Conservation (phyloP, 2,888 invertebrate genomes). For the Ennomos fuscantarius region DNA sequence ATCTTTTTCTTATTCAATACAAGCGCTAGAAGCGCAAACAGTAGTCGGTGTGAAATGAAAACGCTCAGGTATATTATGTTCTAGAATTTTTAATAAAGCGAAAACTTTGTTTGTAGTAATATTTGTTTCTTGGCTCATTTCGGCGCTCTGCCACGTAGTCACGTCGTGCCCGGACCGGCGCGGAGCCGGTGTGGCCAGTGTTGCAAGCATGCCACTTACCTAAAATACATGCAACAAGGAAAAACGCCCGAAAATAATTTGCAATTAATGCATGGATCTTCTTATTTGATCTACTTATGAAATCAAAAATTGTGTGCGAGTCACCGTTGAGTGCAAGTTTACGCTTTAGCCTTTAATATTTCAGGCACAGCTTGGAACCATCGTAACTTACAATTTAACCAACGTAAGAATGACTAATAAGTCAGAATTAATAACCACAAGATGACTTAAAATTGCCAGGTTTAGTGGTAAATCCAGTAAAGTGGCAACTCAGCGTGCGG, state of each 20-base stretch:
- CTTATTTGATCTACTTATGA: too few species aligned
- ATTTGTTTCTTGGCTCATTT: conserved; percentile 65
- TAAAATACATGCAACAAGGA: background rate
- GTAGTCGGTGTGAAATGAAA: conserved; percentile 37
- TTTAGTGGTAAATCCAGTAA: conserved; percentile 17
- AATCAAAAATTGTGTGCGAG: too few species aligned
- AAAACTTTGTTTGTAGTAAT: conserved; percentile 65
- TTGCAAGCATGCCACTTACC: background rate
- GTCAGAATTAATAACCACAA: conserved; percentile 5
- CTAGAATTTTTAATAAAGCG: conserved; percentile 62
- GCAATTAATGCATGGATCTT: too few species aligned
- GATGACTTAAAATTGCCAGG: background rate
- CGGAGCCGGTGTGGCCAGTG: conserved; percentile 5
- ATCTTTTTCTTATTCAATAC: conserved; percentile 2
- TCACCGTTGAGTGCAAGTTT: too few species aligned
- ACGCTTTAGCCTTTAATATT: too few species aligned
- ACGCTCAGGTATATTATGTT: conserved; percentile 38
- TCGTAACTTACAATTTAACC: too few species aligned
- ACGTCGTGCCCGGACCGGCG: conserved; percentile 27
- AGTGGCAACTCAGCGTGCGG: conserved; percentile 23
- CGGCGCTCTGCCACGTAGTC: conserved; percentile 46
- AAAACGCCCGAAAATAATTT: background rate
- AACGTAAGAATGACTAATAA: background rate
- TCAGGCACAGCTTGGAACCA: too few species aligned
- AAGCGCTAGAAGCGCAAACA: conserved; percentile 11